Conservation (phyloP, 1,140 invertebrate species). For the Trichonephila clavipes region DNA sequence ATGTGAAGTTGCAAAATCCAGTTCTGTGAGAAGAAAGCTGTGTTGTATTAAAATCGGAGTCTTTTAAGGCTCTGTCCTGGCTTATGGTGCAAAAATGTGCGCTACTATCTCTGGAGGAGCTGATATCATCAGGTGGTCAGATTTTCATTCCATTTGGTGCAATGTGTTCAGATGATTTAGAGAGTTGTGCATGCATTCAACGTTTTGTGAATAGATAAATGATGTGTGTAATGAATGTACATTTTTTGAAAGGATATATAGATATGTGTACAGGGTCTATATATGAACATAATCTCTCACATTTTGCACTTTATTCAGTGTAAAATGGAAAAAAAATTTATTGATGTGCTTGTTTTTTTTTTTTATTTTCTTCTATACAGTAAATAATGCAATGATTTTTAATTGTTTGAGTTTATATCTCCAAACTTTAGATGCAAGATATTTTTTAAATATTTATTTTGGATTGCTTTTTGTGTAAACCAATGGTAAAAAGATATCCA, state of each 20-base stretch:
- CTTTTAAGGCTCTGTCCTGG: conserved; percentile 59
- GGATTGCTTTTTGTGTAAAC: not conserved
- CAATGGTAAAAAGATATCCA: not conserved
- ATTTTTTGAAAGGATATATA: conserved; percentile 50
- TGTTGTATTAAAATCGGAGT: conserved; percentile 38
- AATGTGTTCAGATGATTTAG: conserved; percentile 68
- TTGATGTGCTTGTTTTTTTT: conserved; percentile 24
- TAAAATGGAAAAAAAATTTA: not conserved
- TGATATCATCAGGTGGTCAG: conserved; percentile 42
- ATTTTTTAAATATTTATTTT: conserved; percentile 4
- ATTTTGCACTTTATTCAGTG: conserved; percentile 25
- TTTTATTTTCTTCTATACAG: not conserved
- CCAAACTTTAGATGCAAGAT: not conserved
- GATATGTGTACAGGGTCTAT: conserved; percentile 50
- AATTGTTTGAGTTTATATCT: not conserved
- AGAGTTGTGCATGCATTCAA: conserved; percentile 50
- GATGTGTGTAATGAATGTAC: conserved; percentile 52
- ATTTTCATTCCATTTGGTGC: conserved; percentile 61
- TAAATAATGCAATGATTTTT: not conserved
- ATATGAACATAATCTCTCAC: not conserved
- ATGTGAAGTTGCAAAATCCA: conserved; percentile 17
- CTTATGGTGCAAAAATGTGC: conserved; percentile 33
- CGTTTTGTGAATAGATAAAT: conserved; percentile 56
- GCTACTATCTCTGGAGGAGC: conserved; percentile 6
- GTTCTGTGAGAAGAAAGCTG: conserved; percentile 20